These are phyloP conservation scores for Perccottus glenii DNA, from an alignment of 2,113 vertebrate species.

Conservation along the genomic window DNA sequence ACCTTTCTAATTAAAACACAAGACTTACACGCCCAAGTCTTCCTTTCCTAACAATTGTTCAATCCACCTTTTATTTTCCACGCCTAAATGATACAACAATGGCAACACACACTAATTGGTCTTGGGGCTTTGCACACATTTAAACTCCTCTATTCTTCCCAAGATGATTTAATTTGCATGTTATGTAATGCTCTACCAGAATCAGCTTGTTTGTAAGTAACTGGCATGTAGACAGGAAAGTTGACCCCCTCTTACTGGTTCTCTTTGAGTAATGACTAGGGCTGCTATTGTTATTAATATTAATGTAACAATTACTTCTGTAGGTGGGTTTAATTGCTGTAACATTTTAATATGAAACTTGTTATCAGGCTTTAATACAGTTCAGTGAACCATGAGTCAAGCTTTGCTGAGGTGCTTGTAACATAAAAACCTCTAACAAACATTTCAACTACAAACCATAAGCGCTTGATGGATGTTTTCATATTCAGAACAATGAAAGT, in stretches of 20 bases:
- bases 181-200: conserved; percentile 28
- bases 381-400: conserved; percentile 14
- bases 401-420: conserved; percentile 20
- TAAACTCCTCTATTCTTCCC: conserved; percentile 32
- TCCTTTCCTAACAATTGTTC: conserved; percentile 22
- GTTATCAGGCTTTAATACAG: conserved; percentile 21
- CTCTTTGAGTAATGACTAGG: not conserved
- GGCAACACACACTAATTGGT: conserved; percentile 53
- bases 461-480: conserved; percentile 4
- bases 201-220: conserved; percentile 34
- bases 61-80: conserved; percentile 26
- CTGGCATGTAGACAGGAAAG: conserved; percentile 5
- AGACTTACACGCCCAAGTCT: conserved; percentile 16
- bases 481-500: conserved; percentile 12
- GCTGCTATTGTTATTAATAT: conserved; percentile 36
- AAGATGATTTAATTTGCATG: conserved; percentile 40
- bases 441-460: conserved; percentile 1
- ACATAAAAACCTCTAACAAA: conserved; percentile 16
- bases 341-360: conserved; percentile 28
- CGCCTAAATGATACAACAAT: conserved; percentile 62
- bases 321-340: conserved; percentile 26
- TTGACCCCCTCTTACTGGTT: conserved; percentile 6
- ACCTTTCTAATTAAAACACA: not conserved
- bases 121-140: conserved; percentile 38
- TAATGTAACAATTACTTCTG: conserved; percentile 20